A percentile compares a stretch with the other conserved stretches of the same genome.
Evolutionary conservation across 2,888 invertebrate genomes (phyloP).

Genomic region (Agrochola circellaris): DNA sequence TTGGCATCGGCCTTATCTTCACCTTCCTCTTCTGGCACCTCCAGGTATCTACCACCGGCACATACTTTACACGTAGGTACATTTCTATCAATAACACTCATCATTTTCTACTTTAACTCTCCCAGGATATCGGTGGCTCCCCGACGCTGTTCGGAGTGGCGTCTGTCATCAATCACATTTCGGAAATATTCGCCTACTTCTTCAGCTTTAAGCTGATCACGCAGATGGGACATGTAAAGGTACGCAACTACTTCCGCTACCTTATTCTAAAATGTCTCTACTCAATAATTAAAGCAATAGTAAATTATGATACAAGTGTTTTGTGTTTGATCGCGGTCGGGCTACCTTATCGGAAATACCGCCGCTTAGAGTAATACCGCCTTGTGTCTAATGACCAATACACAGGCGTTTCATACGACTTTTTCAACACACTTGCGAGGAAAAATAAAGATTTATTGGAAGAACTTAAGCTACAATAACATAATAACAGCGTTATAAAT

Average conservation of each 20-base stretch:
- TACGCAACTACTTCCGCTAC: slow-evolving; percentile 72
- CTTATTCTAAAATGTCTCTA: neutral
- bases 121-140: slow-evolving; percentile 97
- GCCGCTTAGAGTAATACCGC: too few species aligned
- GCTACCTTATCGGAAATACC: too few species aligned
- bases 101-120: neutral
- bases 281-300: too few species aligned
- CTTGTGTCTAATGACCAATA: too few species aligned
- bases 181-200: slow-evolving; percentile 99
- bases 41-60: slow-evolving; percentile 90
- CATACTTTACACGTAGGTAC: neutral
- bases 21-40: slow-evolving; percentile 99
- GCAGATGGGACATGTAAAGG: slow-evolving; percentile 98
- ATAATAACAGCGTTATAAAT: too few species aligned
- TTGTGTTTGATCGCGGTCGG: too few species aligned
- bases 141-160: slow-evolving; percentile 99
- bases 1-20: slow-evolving; percentile 99
- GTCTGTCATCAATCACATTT: slow-evolving; percentile 99
- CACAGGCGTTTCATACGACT: too few species aligned
- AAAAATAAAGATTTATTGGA: too few species aligned
- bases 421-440: too few species aligned
- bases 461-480: too few species aligned
- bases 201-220: slow-evolving; percentile 98
- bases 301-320: too few species aligned
- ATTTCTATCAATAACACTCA: neutral